Evolutionary conservation across 2,888 invertebrate genomes (phyloP).

Genomic region (Lasioglossum marginatum): DNA sequence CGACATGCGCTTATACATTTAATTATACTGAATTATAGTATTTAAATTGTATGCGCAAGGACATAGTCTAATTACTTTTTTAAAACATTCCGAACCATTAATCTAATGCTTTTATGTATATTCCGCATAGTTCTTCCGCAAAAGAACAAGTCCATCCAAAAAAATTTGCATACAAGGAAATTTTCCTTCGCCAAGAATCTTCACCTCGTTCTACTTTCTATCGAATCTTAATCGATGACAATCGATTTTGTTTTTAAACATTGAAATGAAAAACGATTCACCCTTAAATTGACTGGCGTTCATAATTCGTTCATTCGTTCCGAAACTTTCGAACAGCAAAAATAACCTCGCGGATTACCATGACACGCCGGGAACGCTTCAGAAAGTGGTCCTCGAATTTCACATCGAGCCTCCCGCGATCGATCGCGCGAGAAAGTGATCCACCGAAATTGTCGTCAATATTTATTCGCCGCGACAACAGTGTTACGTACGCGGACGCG

Average conservation of each 20-base stretch:
- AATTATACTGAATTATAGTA: neutral
- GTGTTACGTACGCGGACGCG: too few species aligned
- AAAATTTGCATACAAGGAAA: too few species aligned
- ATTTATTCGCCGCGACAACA: neutral
- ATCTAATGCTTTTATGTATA: too few species aligned
- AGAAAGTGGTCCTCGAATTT: constrained; percentile 35
- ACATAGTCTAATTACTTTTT: too few species aligned
- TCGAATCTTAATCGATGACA: neutral
- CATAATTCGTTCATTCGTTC: too few species aligned
- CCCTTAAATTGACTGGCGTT: neutral
- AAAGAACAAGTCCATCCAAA: too few species aligned
- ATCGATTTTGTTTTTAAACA: neutral
- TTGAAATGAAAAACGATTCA: too few species aligned
- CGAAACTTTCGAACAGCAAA: neutral
- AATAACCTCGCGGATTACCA: neutral
- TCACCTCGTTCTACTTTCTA: too few species aligned
- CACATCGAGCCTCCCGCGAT: constrained; percentile 16
- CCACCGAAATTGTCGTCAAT: neutral
- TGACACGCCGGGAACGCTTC: neutral
- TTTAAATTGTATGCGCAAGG: too few species aligned
- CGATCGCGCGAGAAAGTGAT: constrained; percentile 13
- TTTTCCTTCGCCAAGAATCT: too few species aligned
- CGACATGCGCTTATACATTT: neutral
- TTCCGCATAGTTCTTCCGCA: too few species aligned
- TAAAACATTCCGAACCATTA: too few species aligned